Conservation (phyloP, 2,888 invertebrate species). For the Eretmocerus hayati region DNA sequence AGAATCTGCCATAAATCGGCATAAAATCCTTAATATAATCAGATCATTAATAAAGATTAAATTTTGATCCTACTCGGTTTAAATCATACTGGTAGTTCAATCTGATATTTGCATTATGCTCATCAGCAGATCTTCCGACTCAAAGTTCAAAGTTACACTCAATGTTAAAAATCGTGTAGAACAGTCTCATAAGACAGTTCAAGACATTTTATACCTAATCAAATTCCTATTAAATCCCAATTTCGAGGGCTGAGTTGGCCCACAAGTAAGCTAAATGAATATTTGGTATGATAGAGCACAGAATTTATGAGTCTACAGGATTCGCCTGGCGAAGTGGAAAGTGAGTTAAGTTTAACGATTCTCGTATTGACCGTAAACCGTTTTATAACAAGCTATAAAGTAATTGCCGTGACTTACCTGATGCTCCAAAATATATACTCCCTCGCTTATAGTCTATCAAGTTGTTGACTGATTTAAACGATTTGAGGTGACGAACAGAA, state of each 20-base stretch:
- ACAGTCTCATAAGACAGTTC: too few species aligned
- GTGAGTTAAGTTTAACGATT: conserved; percentile 23
- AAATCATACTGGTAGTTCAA: too few species aligned
- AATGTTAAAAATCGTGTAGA: background rate
- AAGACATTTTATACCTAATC: too few species aligned
- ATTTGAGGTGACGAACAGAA: conserved; percentile 1
- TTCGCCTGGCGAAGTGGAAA: conserved; percentile 17
- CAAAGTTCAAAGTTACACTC: too few species aligned
- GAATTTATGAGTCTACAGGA: conserved; percentile 16
- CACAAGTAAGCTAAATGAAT: background rate
- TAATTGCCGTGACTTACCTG: conserved; percentile 32
- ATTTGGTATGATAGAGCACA: conserved; percentile 9
- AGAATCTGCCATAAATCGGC: too few species aligned
- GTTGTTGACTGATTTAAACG: conserved; percentile 6
- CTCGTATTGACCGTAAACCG: conserved; percentile 29
- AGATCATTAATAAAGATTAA: too few species aligned
- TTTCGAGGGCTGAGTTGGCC: too few species aligned
- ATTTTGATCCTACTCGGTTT: too few species aligned
- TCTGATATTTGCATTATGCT: too few species aligned
- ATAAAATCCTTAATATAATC: too few species aligned
- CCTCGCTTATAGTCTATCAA: background rate
- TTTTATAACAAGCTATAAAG: conserved; percentile 33
- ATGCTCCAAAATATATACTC: conserved; percentile 16
- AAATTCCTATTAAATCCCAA: too few species aligned
- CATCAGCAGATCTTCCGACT: too few species aligned